Percentiles rank a stretch among this genome's conserved stretches.
Evolutionary conservation across 2,888 invertebrate genomes (phyloP).

Genomic region (Drosophila borealis): DNA sequence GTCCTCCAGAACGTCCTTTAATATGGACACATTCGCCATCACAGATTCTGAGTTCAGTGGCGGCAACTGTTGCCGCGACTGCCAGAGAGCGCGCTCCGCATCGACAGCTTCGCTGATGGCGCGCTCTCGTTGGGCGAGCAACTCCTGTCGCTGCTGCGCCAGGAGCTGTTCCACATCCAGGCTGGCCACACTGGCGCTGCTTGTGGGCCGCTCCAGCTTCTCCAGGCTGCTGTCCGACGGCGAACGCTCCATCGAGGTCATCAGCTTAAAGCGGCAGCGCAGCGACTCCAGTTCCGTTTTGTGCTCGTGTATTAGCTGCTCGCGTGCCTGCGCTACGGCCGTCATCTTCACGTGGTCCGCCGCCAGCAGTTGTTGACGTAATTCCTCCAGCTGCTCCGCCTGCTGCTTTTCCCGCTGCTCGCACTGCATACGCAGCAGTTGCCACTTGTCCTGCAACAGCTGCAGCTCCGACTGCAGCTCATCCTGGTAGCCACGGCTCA

Average conservation of each 20-base stretch:
- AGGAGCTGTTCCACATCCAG: slow-evolving; percentile 87
- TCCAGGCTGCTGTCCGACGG: slow-evolving; percentile 92
- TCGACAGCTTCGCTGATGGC: slow-evolving; percentile 86
- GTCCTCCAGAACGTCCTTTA: slow-evolving; percentile 88
- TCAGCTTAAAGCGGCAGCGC: slow-evolving; percentile 90
- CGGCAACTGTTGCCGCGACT: slow-evolving; percentile 65
- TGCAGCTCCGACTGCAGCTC: slow-evolving; percentile 86
- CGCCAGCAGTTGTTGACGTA: slow-evolving; percentile 76
- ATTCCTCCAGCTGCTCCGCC: slow-evolving; percentile 60
- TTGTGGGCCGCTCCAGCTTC: slow-evolving; percentile 89
- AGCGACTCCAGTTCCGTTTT: slow-evolving; percentile 92
- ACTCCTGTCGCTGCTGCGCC: slow-evolving; percentile 88
- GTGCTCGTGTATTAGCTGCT: slow-evolving; percentile 89
- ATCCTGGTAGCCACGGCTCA: slow-evolving; percentile 86
- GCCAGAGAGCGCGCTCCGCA: slow-evolving; percentile 85
- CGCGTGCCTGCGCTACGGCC: slow-evolving; percentile 89
- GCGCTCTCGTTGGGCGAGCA: slow-evolving; percentile 86
- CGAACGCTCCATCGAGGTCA: slow-evolving; percentile 91
- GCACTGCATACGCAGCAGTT: slow-evolving; percentile 86
- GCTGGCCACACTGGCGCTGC: slow-evolving; percentile 78
- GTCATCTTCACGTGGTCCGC: slow-evolving; percentile 85
- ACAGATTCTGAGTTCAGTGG: slow-evolving; percentile 81
- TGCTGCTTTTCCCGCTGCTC: slow-evolving; percentile 86
- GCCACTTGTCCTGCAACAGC: slow-evolving; percentile 86
- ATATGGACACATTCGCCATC: slow-evolving; percentile 87